Conservation (phyloP, 2,888 invertebrate genomes). For the Macaria notata region DNA sequence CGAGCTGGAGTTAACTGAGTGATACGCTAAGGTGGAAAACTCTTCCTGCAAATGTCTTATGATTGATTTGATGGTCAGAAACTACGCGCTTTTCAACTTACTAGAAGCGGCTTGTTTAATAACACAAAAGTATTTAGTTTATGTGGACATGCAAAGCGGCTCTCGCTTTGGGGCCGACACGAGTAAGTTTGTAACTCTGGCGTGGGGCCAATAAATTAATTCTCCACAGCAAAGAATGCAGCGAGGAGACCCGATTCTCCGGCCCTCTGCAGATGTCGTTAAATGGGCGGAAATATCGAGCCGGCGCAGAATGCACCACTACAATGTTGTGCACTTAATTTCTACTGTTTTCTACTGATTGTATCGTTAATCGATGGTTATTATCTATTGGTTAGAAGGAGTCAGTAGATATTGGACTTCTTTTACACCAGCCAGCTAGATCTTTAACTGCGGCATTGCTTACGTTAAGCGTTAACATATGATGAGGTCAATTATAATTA, state of each 20-base stretch:
- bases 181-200: slow-evolving; percentile 21
- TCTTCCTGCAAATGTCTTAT: no score
- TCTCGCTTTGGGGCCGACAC: not conserved
- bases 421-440: no score
- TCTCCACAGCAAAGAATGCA: slow-evolving; percentile 19
- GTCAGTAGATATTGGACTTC: no score
- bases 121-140: slow-evolving; percentile 8
- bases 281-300: slow-evolving; percentile 29
- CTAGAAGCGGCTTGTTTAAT: not conserved
- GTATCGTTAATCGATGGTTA: no score
- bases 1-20: no score
- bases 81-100: no score
- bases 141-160: slow-evolving; percentile 21
- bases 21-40: no score
- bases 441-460: no score
- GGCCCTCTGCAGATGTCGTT: slow-evolving; percentile 33
- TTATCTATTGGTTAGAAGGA: no score
- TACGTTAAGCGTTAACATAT: no score
- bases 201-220: slow-evolving; percentile 31
- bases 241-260: slow-evolving; percentile 25
- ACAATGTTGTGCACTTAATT: slow-evolving; percentile 17
- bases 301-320: slow-evolving; percentile 12
- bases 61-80: no score
- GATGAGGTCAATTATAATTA: no score
- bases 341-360: not conserved